Base-by-base conservation (phyloP, 1,140 invertebrate genomes). In the Papilio polytes region DNA sequence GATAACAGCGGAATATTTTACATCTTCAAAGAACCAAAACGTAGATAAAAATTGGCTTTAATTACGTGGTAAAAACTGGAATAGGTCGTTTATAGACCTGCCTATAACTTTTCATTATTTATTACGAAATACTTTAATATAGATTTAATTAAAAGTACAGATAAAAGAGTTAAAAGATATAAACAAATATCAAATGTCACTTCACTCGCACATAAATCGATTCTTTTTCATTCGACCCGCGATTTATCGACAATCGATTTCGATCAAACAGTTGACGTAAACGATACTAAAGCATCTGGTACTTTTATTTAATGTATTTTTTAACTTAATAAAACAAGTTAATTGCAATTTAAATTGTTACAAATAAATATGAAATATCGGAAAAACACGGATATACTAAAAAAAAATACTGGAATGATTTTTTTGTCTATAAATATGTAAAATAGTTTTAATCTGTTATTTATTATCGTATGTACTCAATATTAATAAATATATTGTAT, bases 221-320 rank as follows among this genome's bases (percentile, higher is more conserved):
- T 78, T 78, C 51, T 78, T 59, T 78, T 78, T 78, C 36, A 36
- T 56, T 59, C 18, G 22, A 59, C 74, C 74, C 15, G 22, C 74
- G 13, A 59, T 77, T 77, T 59, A 78, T 78, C 22, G 74, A 41
- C 15, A 78, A 78, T 78, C 74, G 74, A 78, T 78, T 78, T 41
- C 8, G 18, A 78, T 78, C 74, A 15, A 78, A 51, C 74, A 63
- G 74, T 51, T 78, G 74, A 78, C 15, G 56, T 13, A 56, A 56
- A 18, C 51, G 48, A 36, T 59, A 31, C 74, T 31, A 77, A 77
- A 41, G 20, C 10, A 56, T 78, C 20, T 59, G 20, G 3, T 59
- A 59, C 8, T 20, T 59, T 59, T 59, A 59, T 22, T 59, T 9
- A 20, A 6, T 59, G 1, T 10, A 2, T 20, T 22, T n/a, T 26